Conservation (phyloP, 2,888 invertebrate genomes). For the Agapostemon virescens region DNA sequence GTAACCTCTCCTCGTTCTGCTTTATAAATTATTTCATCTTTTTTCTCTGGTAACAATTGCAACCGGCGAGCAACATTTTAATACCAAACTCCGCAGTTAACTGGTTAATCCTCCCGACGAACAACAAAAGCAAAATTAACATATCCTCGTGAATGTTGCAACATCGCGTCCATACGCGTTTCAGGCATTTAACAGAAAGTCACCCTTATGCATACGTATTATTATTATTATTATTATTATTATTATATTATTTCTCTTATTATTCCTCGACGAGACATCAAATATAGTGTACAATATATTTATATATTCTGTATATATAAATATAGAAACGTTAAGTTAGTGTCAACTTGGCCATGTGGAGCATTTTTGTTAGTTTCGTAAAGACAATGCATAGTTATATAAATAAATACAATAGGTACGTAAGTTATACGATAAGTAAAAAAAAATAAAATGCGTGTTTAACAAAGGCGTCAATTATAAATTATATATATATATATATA, state of each 20-base stretch:
- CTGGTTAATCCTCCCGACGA: constrained; percentile 78
- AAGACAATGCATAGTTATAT: constrained; percentile 74
- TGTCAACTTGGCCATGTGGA: constrained; percentile 80
- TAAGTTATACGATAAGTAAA: constrained; percentile 17
- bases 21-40: too few relatives aligned
- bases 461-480: constrained; percentile 67
- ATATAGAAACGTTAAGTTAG: constrained; percentile 73
- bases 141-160: neutral
- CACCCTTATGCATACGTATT: constrained; percentile 5
- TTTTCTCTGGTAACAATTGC: too few relatives aligned
- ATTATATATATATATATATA: constrained; percentile 49
- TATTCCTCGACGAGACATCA: constrained; percentile 9
- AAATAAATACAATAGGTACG: constrained; percentile 73
- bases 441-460: constrained; percentile 68
- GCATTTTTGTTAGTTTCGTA: constrained; percentile 79
- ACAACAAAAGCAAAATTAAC: constrained; percentile 69
- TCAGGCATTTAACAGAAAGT: constrained; percentile 17
- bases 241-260: neutral
- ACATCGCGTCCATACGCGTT: neutral
- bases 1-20: too few relatives aligned
- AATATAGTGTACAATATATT: constrained; percentile 25
- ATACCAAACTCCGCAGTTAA: too few relatives aligned
- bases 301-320: constrained; percentile 22
- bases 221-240: constrained; percentile 4
- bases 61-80: too few relatives aligned